Conservation (phyloP, 2,113 vertebrate genomes). For the Cyprinus carpio region DNA sequence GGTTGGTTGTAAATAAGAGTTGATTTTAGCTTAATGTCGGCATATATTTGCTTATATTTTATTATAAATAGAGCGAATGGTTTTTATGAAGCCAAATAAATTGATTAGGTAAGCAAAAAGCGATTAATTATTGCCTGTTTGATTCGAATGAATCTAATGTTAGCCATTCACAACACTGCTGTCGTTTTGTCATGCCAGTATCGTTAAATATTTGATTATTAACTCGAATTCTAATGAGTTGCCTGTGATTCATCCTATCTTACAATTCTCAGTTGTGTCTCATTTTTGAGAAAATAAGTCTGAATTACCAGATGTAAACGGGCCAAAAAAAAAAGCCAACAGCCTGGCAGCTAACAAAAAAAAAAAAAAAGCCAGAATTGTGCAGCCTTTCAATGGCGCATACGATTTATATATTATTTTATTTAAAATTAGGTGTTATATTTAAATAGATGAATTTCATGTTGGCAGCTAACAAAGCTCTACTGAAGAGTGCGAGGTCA, state of each 20-base stretch:
- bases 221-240: not conserved
- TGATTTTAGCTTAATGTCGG: not conserved
- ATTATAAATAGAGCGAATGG: not conserved
- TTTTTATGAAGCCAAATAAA: not conserved
- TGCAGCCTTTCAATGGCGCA: not conserved
- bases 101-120: not conserved
- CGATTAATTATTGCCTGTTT: not conserved
- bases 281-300: not conserved
- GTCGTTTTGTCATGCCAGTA: not conserved
- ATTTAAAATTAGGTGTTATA: not conserved
- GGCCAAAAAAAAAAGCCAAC: too few relatives aligned
- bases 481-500: conserved; percentile 85
- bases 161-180: not conserved
- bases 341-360: too few relatives aligned
- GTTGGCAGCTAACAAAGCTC: too few relatives aligned
- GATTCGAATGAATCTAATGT: not conserved
- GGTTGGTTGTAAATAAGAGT: not conserved
- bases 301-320: not conserved
- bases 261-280: not conserved
- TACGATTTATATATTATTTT: not conserved
- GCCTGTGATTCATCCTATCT: not conserved
- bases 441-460: not conserved
- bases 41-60: not conserved
- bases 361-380: too few relatives aligned
- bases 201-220: not conserved